Evolutionary conservation across 2,888 invertebrate species (phyloP), one percentile per base, ranked within the genome.

Genomic region (Phortica okadai): DNA sequence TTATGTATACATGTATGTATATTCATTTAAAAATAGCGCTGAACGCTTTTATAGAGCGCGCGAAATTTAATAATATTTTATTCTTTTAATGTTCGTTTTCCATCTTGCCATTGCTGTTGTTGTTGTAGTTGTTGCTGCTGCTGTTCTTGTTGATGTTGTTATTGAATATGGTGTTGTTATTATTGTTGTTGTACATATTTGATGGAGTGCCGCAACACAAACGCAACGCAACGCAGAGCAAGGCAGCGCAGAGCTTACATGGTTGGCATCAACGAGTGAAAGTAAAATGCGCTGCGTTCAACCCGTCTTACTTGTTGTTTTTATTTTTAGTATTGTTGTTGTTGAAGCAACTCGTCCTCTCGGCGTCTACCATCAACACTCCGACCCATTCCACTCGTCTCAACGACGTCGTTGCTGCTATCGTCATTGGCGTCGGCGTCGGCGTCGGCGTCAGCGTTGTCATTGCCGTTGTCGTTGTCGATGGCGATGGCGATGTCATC

Each of bases 121-220:
- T 66, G 41, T 41, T 41, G 64, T 64, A 21, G 25, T 33, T 33
- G 21, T 25, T 66, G 42, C 41, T 66, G 8, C 14, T 14, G 41
- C 41, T 66, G 42, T 42, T 56, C 1, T 56, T 56, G 56, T 56
- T 56, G 33, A 6, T 42, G 66, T n/a, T 66, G 66, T 42, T 66
- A 33, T 33, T 33, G 33, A 33, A 33, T 33, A 33, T 33, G 4
- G 33, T 33, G 42, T 41, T 66, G 66, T 41, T 66, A 14, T 14
- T 66, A 42, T 66, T 66, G n/a, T 66, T 66, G 41, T 41, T 45
- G 41, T 45, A 21, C 21, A 21, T 21, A 66, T 74, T 74, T 74
- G 66, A 74, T 74, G 64, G 66, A 74, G 74, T 74, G 74, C 64
- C 74, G 54, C 42, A 42, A 56, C 33, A 5, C 33, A 33, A 33